A percentile compares a stretch with the other conserved stretches of the same genome.
These are phyloP conservation scores for Peromyscus maniculatus DNA, from an alignment of 2,113 vertebrate species.

Conservation along the genomic window DNA sequence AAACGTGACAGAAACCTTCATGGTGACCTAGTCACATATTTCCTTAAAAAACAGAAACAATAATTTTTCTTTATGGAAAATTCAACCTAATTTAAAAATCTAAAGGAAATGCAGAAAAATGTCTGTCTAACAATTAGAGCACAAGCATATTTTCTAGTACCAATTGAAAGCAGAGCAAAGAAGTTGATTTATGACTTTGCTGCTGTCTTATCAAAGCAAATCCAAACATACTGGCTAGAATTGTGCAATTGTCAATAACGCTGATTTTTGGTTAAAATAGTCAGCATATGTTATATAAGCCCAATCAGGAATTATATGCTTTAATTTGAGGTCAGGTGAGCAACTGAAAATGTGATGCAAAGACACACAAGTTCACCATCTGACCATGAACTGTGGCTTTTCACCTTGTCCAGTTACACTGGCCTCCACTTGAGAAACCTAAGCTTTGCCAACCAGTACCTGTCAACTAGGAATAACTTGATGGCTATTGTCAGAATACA, in stretches of 20 bases:
- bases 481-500: neutral
- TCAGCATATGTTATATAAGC: neutral
- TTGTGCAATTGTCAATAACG: neutral
- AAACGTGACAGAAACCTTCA: conserved; percentile 77
- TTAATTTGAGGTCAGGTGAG: neutral
- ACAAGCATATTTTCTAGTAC: neutral
- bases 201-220: conserved; percentile 8
- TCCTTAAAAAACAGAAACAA: conserved; percentile 47
- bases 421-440: neutral
- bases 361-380: neutral
- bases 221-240: neutral
- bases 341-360: neutral
- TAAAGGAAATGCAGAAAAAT: conserved; percentile 51
- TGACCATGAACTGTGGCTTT: neutral
- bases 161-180: conserved; percentile 59
- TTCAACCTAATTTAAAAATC: conserved; percentile 54
- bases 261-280: conserved; percentile 1
- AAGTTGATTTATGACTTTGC: neutral
- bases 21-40: conserved; percentile 70
- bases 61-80: conserved; percentile 36
- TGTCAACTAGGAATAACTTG: neutral
- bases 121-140: conserved; percentile 19
- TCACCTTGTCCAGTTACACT: neutral
- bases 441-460: neutral
- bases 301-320: neutral